Base-by-base conservation (phyloP, 2,797 vertebrate genomes). In the Avahi laniger region DNA sequence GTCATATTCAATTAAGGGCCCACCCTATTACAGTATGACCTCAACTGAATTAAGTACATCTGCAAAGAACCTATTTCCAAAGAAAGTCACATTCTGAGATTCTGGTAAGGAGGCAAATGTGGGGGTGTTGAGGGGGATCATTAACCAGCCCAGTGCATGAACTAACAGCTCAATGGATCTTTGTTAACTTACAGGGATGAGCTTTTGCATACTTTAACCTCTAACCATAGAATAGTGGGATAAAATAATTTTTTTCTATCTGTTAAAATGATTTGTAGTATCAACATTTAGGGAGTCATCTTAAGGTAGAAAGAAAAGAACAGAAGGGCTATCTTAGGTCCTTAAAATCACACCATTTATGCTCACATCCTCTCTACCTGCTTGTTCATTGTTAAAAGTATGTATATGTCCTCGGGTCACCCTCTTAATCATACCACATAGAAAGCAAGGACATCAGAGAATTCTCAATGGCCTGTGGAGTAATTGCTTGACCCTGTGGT, bases 401-500 rank as follows among this genome's bases (percentile, higher is more conserved):
- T 0, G 7, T 48, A 14, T 35, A 38, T 83, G 52, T 89, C 73
- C 73, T 89, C 17, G 12, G 86, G 48, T n/a, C 26, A 87, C 59
- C 9, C 12, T 87, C 65, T 91, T 81, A 96, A 96, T 97, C 76
- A 91, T 93, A 87, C 90, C 75, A 26, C 18, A 41, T 0, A 59
- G 28, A 89, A 13, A 96, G 33, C 30, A 96, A 59, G 15, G 30
- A 88, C 79, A 89, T 86, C 46, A 63, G 69, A 94, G 70, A 91
- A 94, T 41, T 82, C 80, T 72, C 43, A 93, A 43, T 65, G 43
- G 48, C 61, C 12, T 33, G 33, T 11, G 9, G 57, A 93, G 90
- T 96, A 95, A 96, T 91, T 92, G 76, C 41, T 86, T 96, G 95
- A 96, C 80, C 79, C 35, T 4, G 18, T 1, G 10, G 50, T 65